These are phyloP conservation scores for Xiphophorus maculatus DNA, from an alignment of 2,113 vertebrate species.

Conservation along the genomic window DNA sequence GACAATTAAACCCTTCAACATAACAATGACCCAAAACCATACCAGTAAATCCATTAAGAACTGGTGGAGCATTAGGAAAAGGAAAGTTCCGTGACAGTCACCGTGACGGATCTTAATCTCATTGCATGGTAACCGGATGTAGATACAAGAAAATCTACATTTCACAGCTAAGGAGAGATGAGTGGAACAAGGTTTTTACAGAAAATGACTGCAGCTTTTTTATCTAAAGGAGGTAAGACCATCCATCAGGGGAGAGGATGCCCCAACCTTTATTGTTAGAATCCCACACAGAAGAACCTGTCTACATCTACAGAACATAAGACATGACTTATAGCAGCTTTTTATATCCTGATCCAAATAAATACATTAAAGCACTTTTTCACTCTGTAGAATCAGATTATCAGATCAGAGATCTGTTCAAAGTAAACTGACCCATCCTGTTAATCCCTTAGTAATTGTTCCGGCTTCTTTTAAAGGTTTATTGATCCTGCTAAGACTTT, in stretches of 20 bases:
- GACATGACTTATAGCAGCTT: no score
- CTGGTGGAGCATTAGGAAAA: not conserved
- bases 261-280: no score
- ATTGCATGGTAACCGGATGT: not conserved
- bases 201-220: no score
- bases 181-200: not conserved
- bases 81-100: not conserved
- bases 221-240: no score
- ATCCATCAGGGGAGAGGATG: no score
- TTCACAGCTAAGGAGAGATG: not conserved
- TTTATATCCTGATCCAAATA: no score
- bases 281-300: not conserved
- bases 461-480: not conserved
- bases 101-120: not conserved
- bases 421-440: not conserved
- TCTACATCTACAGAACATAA: not conserved
- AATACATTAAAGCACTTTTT: no score
- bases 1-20: no score
- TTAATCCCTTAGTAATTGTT: slow-evolving; percentile 1
- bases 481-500: not conserved
- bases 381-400: no score
- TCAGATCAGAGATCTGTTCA: not conserved
- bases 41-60: no score
- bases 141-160: not conserved
- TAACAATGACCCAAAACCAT: no score